Conservation (phyloP, 2,113 vertebrate genomes). For the Tylochromis polylepis region DNA sequence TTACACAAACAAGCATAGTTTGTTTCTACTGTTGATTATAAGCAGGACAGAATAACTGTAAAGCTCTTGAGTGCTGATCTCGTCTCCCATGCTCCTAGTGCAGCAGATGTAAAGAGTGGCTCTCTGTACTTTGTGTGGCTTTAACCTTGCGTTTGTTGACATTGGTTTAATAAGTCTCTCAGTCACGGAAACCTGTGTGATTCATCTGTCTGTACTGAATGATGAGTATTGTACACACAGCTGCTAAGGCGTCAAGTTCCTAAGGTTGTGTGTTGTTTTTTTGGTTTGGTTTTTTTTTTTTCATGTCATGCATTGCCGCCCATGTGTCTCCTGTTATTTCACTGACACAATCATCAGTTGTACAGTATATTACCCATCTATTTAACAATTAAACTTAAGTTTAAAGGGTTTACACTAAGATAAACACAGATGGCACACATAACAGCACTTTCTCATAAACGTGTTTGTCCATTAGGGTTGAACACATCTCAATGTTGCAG, state of each 20-base stretch:
- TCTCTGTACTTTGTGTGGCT: not conserved
- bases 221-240: conserved; percentile 1
- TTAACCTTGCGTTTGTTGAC: conserved; percentile 24
- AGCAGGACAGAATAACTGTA: not conserved
- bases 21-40: not conserved
- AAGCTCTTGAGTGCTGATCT: not conserved
- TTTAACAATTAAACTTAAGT: not conserved
- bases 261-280: not conserved
- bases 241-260: not conserved
- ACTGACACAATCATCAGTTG: not conserved
- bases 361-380: not conserved
- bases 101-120: not conserved
- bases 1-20: not conserved
- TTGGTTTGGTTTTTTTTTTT: not conserved
- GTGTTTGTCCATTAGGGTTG: not conserved
- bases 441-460: not conserved
- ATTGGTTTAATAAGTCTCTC: conserved; percentile 43
- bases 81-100: not conserved
- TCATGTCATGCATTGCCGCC: not conserved
- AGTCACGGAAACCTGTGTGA: conserved; percentile 7
- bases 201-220: conserved; percentile 21
- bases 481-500: not conserved
- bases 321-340: not conserved
- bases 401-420: not conserved
- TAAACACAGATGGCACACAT: not conserved